These are phyloP conservation scores for Muscicapa comitata DNA, from an alignment of 2,797 vertebrate genomes.

Conservation along the genomic window DNA sequence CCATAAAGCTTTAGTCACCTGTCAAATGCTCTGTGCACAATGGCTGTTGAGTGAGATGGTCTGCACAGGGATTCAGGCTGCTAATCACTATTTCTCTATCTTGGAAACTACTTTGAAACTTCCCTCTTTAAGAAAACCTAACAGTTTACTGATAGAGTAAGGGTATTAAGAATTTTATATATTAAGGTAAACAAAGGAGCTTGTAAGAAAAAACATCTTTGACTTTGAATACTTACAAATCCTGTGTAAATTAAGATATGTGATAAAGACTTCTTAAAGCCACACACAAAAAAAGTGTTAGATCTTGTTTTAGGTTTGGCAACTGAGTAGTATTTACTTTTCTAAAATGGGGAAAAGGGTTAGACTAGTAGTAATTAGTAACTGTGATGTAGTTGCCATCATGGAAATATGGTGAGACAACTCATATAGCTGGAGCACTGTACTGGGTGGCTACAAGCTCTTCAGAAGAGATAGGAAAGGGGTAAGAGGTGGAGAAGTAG, in stretches of 20 bases:
- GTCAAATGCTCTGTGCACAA: neutral
- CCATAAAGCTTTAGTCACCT: neutral
- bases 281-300: neutral
- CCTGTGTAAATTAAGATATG: neutral
- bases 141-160: neutral
- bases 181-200: neutral
- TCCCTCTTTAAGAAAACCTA: neutral
- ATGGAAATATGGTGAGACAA: too few relatives aligned
- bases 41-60: conserved; percentile 1
- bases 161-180: neutral
- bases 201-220: neutral
- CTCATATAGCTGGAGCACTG: too few relatives aligned
- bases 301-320: neutral
- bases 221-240: neutral
- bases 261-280: neutral
- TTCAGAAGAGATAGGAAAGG: too few relatives aligned
- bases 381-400: too few relatives aligned
- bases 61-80: neutral
- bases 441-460: too few relatives aligned
- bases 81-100: neutral
- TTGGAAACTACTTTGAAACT: neutral
- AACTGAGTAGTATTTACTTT: neutral
- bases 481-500: too few relatives aligned
- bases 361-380: neutral
- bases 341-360: neutral